These are phyloP conservation scores for Hydroisotoma schaefferi DNA, from an alignment of 2,888 invertebrate genomes.

Conservation along the genomic window DNA sequence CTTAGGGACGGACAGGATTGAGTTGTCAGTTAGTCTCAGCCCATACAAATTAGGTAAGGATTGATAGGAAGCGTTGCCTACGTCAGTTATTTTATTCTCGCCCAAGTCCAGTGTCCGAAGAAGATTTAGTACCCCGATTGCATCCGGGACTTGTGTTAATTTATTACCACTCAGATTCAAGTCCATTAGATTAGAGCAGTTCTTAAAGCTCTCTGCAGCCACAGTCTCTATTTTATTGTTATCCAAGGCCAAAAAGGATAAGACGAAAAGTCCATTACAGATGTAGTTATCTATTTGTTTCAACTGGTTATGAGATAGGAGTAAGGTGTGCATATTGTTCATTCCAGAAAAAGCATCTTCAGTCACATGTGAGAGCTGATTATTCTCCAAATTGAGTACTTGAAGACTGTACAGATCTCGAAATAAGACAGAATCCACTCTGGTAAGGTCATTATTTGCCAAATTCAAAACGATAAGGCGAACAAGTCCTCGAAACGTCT, in stretches of 20 bases:
- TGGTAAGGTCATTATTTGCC: slow-evolving; percentile 70
- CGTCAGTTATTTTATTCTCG: slow-evolving; percentile 74
- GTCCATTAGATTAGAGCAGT: slow-evolving; percentile 75
- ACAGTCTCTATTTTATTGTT: slow-evolving; percentile 73
- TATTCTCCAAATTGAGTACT: slow-evolving; percentile 74
- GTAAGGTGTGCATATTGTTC: slow-evolving; percentile 73
- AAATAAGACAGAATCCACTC: slow-evolving; percentile 71
- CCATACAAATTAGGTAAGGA: slow-evolving; percentile 76
- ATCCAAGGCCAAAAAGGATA: slow-evolving; percentile 73
- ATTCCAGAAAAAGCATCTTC: slow-evolving; percentile 74
- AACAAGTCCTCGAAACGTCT: slow-evolving; percentile 69
- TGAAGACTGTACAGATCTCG: slow-evolving; percentile 71
- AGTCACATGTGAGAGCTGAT: slow-evolving; percentile 69
- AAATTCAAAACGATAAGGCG: slow-evolving; percentile 73
- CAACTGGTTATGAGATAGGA: slow-evolving; percentile 75
- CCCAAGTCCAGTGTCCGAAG: slow-evolving; percentile 77
- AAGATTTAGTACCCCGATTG: slow-evolving; percentile 68
- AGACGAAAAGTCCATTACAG: slow-evolving; percentile 70
- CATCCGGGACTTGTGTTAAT: slow-evolving; percentile 69
- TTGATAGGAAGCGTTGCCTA: slow-evolving; percentile 75
- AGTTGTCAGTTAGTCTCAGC: slow-evolving; percentile 77
- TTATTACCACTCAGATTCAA: slow-evolving; percentile 78
- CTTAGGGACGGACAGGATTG: slow-evolving; percentile 72
- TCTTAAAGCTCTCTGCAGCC: slow-evolving; percentile 70
- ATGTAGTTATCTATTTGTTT: slow-evolving; percentile 71